phyloP scores from a whole-genome alignment of 2,888 invertebrate species.

The Microctonus aethiopoides region DNA sequence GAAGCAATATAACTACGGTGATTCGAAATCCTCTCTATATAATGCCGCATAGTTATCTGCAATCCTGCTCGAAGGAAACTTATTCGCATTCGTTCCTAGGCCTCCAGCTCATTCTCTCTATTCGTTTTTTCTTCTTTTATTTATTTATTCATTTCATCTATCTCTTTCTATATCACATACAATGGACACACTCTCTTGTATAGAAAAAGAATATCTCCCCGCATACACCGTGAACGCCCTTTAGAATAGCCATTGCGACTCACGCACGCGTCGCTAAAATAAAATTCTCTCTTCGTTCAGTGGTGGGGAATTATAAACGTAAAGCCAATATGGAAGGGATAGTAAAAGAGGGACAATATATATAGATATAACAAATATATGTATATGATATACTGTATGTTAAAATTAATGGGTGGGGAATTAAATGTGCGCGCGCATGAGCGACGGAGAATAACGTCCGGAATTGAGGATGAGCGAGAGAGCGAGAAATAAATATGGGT shows the following conservation, averaged over 20 bases:
- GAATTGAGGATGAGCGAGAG: slow-evolving; percentile 21
- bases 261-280: slow-evolving; percentile 43
- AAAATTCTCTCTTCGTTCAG: slow-evolving; percentile 11
- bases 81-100: slow-evolving; percentile 11
- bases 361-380: background rate
- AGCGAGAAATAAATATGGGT: slow-evolving; percentile 35
- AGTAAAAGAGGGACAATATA: background rate
- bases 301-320: slow-evolving; percentile 27
- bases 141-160: background rate
- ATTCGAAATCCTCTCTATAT: background rate
- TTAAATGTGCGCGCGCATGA: slow-evolving; percentile 16
- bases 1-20: slow-evolving; percentile 25
- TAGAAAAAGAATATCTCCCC: slow-evolving; percentile 13
- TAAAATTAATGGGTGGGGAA: background rate
- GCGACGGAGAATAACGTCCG: slow-evolving; percentile 8
- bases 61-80: slow-evolving; percentile 11
- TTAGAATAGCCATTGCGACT: slow-evolving; percentile 37
- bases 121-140: background rate
- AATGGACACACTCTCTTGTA: slow-evolving; percentile 20
- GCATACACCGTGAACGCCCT: slow-evolving; percentile 44
- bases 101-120: background rate
- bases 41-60: slow-evolving; percentile 14
- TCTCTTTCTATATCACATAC: background rate
- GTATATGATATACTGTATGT: background rate
- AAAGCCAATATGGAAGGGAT: slow-evolving; percentile 12